Percentiles rank a stretch among this genome's conserved stretches.
These are phyloP conservation scores for Batillaria attramentaria DNA, from an alignment of 1,140 invertebrate genomes.

Conservation along the genomic window DNA sequence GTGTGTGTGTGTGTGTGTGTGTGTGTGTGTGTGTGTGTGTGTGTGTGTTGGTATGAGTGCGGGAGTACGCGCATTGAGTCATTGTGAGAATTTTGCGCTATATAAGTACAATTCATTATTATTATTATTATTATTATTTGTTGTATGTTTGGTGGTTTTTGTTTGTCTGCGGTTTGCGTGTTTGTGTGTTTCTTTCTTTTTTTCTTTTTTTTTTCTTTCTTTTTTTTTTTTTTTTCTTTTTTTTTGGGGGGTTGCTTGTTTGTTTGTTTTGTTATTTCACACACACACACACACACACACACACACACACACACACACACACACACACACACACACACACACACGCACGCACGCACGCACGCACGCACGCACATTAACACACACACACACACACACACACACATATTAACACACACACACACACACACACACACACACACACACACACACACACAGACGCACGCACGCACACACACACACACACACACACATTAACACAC, in stretches of 20 bases:
- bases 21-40: too few species aligned
- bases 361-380: neutral
- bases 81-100: too few species aligned
- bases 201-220: too few species aligned
- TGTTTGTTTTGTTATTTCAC: constrained; percentile 8
- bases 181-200: too few species aligned
- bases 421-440: constrained; percentile 2
- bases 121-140: too few species aligned
- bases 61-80: too few species aligned
- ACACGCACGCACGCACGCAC: neutral
- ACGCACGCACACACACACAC: neutral
- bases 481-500: neutral
- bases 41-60: too few species aligned
- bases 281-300: neutral
- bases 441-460: neutral
- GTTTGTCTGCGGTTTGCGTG: too few species aligned
- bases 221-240: too few species aligned
- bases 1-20: too few species aligned
- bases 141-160: too few species aligned
- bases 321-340: neutral
- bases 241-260: neutral
- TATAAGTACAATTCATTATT: too few species aligned
- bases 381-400: neutral
- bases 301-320: constrained; percentile 1
- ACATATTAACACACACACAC: neutral